A percentile compares a stretch with the other conserved stretches of the same genome.
Conservation (phyloP, 2,797 vertebrate genomes). For the Sylvia borin region DNA sequence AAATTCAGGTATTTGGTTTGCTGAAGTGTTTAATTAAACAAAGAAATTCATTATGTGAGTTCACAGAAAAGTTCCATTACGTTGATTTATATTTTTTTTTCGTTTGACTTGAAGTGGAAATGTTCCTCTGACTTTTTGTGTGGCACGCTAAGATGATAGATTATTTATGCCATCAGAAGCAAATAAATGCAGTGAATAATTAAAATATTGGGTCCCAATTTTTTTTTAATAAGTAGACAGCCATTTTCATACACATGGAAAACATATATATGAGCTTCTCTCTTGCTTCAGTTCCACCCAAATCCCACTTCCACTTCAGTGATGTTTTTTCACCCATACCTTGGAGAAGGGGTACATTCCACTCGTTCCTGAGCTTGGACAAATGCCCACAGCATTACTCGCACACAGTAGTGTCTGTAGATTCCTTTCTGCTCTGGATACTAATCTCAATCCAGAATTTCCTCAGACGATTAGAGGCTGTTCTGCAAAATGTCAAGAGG, state of each 20-base stretch:
- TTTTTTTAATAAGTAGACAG: not conserved
- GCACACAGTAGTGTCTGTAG: conserved; percentile 1
- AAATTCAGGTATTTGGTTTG: conserved; percentile 39
- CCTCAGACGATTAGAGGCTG: not conserved
- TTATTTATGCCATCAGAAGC: conserved; percentile 11
- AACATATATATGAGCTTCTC: not conserved
- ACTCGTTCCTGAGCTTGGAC: conserved; percentile 8
- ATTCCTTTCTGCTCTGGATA: conserved; percentile 31
- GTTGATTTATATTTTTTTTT: not conserved
- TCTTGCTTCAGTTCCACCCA: not conserved
- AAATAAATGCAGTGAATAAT: conserved; percentile 16
- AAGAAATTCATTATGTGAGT: conserved; percentile 20
- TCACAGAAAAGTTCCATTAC: not conserved
- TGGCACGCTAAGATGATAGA: not conserved
- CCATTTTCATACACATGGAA: not conserved
- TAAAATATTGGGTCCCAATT: not conserved
- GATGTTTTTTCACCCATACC: conserved; percentile 39
- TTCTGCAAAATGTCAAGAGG: conserved; percentile 11
- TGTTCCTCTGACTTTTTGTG: not conserved
- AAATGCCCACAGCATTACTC: not conserved
- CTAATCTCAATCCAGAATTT: conserved; percentile 39
- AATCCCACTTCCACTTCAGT: not conserved
- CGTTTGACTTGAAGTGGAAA: not conserved
- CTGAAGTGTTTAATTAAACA: conserved; percentile 58
- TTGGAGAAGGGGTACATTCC: conserved; percentile 43